Conservation (phyloP, 2,888 invertebrate species). For the Arrhopalites spinosus region DNA sequence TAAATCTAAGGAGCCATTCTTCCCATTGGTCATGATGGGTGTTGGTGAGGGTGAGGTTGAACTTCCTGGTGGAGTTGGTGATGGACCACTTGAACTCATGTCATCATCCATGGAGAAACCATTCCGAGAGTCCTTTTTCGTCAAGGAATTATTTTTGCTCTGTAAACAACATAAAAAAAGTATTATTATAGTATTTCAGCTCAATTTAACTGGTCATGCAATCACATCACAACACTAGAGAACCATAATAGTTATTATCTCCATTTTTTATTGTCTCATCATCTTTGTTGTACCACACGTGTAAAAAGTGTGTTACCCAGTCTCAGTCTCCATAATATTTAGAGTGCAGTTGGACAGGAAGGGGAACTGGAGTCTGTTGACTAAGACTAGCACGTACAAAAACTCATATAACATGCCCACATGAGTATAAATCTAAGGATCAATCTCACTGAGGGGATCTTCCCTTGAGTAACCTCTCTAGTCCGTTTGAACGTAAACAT, state of each 20-base stretch:
- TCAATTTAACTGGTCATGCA: not conserved
- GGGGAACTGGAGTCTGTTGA: no score
- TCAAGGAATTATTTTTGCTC: constrained; percentile 54
- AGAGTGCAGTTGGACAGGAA: no score
- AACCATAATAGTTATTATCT: no score
- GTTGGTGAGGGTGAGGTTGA: constrained; percentile 49
- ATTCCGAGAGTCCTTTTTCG: constrained; percentile 45
- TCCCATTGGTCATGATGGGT: constrained; percentile 36
- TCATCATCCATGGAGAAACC: constrained; percentile 47
- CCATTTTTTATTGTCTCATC: not conserved
- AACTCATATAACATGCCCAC: no score
- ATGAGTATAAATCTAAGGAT: not conserved
- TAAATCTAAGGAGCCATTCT: constrained; percentile 67
- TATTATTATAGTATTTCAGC: not conserved
- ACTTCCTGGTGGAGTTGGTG: constrained; percentile 55
- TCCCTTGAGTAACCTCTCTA: constrained; percentile 1
- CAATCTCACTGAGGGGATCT: not conserved
- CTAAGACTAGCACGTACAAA: no score
- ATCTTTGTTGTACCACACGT: no score
- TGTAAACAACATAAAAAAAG: constrained; percentile 30
- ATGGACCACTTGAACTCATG: constrained; percentile 50
- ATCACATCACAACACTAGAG: not conserved
- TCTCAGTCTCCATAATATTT: no score
- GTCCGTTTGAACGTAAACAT: not conserved
- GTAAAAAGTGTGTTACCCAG: no score